These are phyloP conservation scores for Oncorhynchus kisutch DNA, from an alignment of 2,113 vertebrate species.

Conservation along the genomic window DNA sequence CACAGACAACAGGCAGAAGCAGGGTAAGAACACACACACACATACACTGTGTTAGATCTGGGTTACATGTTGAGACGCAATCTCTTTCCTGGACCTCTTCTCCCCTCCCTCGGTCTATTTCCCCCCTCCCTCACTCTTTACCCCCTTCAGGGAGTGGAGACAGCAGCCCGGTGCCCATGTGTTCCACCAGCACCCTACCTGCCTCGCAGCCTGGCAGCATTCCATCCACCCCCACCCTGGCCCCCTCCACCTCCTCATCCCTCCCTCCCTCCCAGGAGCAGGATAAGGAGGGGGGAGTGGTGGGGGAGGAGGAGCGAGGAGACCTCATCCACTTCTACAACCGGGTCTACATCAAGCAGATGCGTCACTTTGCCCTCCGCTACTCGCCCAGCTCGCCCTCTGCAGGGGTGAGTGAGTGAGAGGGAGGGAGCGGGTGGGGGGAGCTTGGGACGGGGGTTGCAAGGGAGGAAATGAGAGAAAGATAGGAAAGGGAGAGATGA, in stretches of 20 bases:
- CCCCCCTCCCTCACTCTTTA: background rate
- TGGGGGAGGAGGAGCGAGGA: slow-evolving; percentile 81
- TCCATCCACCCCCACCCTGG: slow-evolving; percentile 77
- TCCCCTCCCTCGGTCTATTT: too few relatives aligned
- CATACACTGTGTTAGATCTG: background rate
- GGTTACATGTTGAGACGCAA: background rate
- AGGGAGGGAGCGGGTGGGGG: too few relatives aligned
- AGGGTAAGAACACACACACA: background rate
- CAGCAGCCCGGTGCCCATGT: slow-evolving; percentile 75
- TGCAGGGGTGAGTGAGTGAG: slow-evolving; percentile 48
- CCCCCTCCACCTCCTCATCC: slow-evolving; percentile 57
- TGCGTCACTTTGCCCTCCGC: slow-evolving; percentile 82
- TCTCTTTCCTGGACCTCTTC: background rate
- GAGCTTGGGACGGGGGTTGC: too few relatives aligned
- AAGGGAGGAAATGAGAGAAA: background rate
- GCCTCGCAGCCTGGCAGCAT: slow-evolving; percentile 80
- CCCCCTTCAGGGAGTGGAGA: slow-evolving; percentile 74
- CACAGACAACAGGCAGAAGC: slow-evolving; percentile 69
- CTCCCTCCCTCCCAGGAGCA: slow-evolving; percentile 40
- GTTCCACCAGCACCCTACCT: slow-evolving; percentile 85
- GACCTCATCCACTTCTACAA: slow-evolving; percentile 94
- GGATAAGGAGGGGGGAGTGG: slow-evolving; percentile 29
- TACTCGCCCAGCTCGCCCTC: slow-evolving; percentile 72
- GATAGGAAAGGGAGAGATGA: background rate
- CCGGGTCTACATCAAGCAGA: slow-evolving; percentile 81